phyloP scores from a whole-genome alignment of 1,140 invertebrate species.

The Thaumetopoea pityocampa region DNA sequence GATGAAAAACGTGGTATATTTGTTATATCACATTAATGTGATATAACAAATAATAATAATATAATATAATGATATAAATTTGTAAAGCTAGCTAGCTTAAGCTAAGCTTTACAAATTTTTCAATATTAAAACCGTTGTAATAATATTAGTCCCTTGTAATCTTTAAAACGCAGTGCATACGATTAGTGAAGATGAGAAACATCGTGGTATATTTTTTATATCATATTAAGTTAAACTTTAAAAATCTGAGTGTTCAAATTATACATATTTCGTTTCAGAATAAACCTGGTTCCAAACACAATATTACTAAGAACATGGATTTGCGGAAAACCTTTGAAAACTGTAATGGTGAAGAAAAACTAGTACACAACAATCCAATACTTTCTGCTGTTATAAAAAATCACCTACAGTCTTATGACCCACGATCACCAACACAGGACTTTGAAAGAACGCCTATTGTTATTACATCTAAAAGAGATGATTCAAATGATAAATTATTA shows the following conservation, averaged over 20 bases:
- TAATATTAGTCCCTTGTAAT: constrained; percentile 6
- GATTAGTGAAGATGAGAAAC: not conserved
- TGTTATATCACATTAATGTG: no score
- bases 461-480: constrained; percentile 37
- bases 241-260: constrained; percentile 7
- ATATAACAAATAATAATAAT: no score
- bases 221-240: not conserved
- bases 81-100: constrained; percentile 51
- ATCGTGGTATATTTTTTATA: not conserved
- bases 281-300: constrained; percentile 56
- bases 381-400: constrained; percentile 67
- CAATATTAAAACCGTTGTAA: not conserved
- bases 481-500: constrained; percentile 27
- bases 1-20: no score
- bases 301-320: constrained; percentile 67
- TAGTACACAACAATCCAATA: constrained; percentile 66
- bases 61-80: no score
- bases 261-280: constrained; percentile 36
- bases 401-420: constrained; percentile 65
- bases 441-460: constrained; percentile 66
- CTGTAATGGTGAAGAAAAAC: constrained; percentile 48
- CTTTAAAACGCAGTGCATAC: not conserved
- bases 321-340: constrained; percentile 63
- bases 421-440: constrained; percentile 62
- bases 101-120: not conserved